Base-by-base conservation (phyloP, 2,888 invertebrate genomes). In the Epinotia brunnichana region DNA sequence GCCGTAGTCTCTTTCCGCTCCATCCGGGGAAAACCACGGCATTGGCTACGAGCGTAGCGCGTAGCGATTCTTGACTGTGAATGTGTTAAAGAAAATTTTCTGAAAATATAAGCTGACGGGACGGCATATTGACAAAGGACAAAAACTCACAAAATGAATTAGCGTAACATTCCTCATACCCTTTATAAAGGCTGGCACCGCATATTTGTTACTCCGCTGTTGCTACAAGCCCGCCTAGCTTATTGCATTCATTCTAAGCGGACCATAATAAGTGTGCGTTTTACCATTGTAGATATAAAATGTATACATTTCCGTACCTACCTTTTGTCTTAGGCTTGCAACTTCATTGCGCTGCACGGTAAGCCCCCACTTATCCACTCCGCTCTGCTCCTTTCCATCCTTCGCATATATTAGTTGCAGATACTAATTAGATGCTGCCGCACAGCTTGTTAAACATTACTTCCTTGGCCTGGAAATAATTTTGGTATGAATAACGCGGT, bases 391-490 rank as follows among this genome's bases (percentile, higher is more conserved):
- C 48, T 48, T 48, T 48, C 48, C 48, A n/a, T 48, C 48, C 48
- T 48, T 48, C 48, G 48, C 48, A 48, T 48, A 48, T 48, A 44
- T n/a, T 48, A 48, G 15, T n/a, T n/a, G 48, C 48, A 48, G 48
- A 48, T 48, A 15, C 5, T 48, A 48, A 48, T 48, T 48, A 48
- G 48, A 48, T 48, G 48, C 48, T 48, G n/a, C 48, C n/a, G 48
- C 15, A 48, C 5, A 48, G 48, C n/a, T 48, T 48, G 48, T 48
- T 48, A 48, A n/a, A n/a, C n/a, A n/a, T 48, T 48, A 48, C n/a
- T 48, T 2, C 48, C 48, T 48, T n/a, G 48, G 48, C 48, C 48
- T 48, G 48, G 48, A 48, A 48, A 48, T 48, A n/a, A n/a, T 48
- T 48, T n/a, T 48, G n/a, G 48, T 7, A 48, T 48, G 35, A 44